Evolutionary conservation across 2,113 vertebrate species (phyloP), one percentile per base, ranked within the genome.

Genomic region (Psettodes erumei): DNA sequence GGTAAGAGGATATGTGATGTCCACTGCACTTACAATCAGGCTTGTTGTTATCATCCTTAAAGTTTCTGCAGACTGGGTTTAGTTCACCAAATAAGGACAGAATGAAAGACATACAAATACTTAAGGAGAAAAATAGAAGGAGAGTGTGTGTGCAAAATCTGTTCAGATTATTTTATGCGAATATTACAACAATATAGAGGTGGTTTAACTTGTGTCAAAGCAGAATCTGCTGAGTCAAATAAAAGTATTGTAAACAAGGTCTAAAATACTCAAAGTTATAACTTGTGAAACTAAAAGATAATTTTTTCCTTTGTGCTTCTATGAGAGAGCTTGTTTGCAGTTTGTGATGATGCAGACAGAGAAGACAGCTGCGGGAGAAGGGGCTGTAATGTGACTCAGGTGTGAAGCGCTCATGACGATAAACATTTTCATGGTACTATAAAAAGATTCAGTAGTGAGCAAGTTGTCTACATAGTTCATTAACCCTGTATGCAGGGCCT

Each of bases 1-100:
- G 68, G 85, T 67, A 81, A 82, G 69, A 82, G 65, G 89, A 85
- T 75, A 88, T 38, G 63, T 40, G 66, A 81, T 74, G 72, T 54
- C 60, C 59, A 40, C 81, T 38, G 54, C 72, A 58, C 38, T 51
- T 66, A 77, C 65, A 80, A 58, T 78, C 66, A 7, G 11, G 62
- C 63, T 65, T 71, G 53, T 66, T 88, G 77, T 78, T 82, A 75
- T 84, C 66, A 28, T 40, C 42, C 42, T 51, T 12, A 18, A 45
- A 54, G 50, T 33, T 71, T 50, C 37, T 62, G 56, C 73, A 32
- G 50, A 19, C 56, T 68, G 55, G 47, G 42, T 38, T 65, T 38
- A 21, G 11, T 53, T 12, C 61, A 65, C 40, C 51, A 25, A 13
- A 50, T n/a, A 27, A 48, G 47, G 45, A 37, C 27, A 28, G 8